Evolutionary conservation across 37 sponge, comb jelly and placozoan genomes (phyloP).

Genomic region (Amphimedon queenslandica): DNA sequence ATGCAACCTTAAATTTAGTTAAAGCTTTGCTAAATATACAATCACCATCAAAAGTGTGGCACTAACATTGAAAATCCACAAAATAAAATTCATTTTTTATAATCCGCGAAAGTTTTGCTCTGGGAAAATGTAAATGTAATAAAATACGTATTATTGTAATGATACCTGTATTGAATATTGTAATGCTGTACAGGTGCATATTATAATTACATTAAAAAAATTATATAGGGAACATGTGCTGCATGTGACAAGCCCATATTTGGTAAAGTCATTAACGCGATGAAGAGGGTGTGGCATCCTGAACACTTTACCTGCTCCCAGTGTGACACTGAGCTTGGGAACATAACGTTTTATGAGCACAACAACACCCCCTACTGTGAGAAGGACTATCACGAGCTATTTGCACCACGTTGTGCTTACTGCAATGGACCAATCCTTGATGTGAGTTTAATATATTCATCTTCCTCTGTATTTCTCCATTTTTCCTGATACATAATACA

Average conservation of each 20-base stretch:
- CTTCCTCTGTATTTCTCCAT: neutral
- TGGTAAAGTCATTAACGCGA: slow-evolving; percentile 83
- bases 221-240: slow-evolving; percentile 60
- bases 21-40: neutral
- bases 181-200: too few species aligned
- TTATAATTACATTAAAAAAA: too few species aligned
- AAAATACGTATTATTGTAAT: too few species aligned
- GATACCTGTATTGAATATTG: too few species aligned
- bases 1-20: neutral
- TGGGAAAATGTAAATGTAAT: too few species aligned
- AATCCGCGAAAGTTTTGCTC: too few species aligned
- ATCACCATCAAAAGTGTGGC: too few species aligned
- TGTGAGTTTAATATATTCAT: slow-evolving; percentile 38
- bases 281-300: slow-evolving; percentile 89
- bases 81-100: too few species aligned
- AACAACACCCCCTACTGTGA: slow-evolving; percentile 92
- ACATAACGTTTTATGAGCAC: slow-evolving; percentile 80
- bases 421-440: slow-evolving; percentile 96
- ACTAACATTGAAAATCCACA: too few species aligned
- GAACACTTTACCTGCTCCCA: slow-evolving; percentile 92
- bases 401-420: slow-evolving; percentile 93
- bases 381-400: slow-evolving; percentile 96
- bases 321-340: slow-evolving; percentile 81
- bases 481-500: too few species aligned
- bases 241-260: slow-evolving; percentile 94